These are phyloP conservation scores for Alouatta palliata DNA, from an alignment of 2,113 vertebrate genomes.

Conservation along the genomic window DNA sequence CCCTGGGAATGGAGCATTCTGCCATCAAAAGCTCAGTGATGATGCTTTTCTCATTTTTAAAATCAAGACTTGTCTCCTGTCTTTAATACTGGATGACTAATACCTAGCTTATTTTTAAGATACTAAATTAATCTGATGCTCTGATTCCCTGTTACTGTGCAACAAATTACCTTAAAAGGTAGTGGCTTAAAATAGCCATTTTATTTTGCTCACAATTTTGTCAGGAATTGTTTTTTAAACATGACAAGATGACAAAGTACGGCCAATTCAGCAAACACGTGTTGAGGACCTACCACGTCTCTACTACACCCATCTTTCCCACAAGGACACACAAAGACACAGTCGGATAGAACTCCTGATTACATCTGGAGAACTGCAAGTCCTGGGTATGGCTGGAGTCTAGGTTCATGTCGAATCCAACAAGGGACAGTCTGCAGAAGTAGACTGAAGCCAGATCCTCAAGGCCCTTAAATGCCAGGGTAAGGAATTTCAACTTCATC, in stretches of 20 bases:
- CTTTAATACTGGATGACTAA: neutral
- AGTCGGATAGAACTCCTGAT: neutral
- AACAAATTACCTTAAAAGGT: neutral
- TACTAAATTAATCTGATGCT: neutral
- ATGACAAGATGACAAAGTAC: neutral
- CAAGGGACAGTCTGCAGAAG: neutral
- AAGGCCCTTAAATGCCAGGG: neutral
- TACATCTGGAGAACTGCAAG: neutral
- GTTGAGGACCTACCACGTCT: rapidly evolving
- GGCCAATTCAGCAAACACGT: neutral
- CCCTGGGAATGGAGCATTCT: neutral
- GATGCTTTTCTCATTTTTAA: neutral
- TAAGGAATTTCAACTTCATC: neutral
- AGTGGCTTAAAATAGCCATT: neutral
- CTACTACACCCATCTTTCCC: neutral
- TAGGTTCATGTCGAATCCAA: neutral
- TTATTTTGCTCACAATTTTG: neutral
- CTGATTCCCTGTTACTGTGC: neutral
- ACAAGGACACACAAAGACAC: neutral
- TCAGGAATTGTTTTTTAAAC: neutral
- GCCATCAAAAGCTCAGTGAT: neutral
- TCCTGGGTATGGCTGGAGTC: neutral
- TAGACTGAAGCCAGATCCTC: neutral
- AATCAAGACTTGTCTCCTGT: neutral
- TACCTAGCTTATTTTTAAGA: neutral